These are phyloP conservation scores for Origma solitaria DNA, from an alignment of 2,113 vertebrate species.

Conservation along the genomic window DNA sequence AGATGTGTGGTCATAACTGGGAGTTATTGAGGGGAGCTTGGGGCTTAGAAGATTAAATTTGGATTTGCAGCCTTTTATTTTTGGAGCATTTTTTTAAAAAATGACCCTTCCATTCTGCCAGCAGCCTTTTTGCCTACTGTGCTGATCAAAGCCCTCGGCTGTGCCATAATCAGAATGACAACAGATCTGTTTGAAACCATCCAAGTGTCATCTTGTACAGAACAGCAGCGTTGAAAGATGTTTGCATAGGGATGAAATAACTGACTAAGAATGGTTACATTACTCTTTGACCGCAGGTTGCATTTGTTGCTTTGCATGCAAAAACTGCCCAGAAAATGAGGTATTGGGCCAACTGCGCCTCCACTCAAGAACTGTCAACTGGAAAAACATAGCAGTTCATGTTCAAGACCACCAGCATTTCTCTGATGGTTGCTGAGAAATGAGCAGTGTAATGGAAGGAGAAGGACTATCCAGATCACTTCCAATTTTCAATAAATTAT, in stretches of 20 bases:
- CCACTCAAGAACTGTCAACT: neutral
- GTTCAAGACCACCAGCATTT: conserved; percentile 10
- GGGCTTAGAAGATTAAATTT: neutral
- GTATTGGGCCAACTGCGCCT: neutral
- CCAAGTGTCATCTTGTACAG: neutral
- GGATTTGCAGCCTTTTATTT: neutral
- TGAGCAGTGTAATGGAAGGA: neutral
- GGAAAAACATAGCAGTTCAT: neutral
- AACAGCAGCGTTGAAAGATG: neutral
- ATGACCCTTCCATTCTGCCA: neutral
- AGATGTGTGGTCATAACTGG: neutral
- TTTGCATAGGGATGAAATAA: neutral
- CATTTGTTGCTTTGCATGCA: conserved; percentile 14
- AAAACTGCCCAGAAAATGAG: conserved; percentile 12
- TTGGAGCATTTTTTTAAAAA: neutral
- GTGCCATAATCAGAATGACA: neutral
- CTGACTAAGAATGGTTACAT: neutral
- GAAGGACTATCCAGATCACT: neutral
- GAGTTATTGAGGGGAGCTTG: neutral
- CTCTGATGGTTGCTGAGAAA: neutral
- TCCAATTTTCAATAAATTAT: neutral
- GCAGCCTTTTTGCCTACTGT: neutral
- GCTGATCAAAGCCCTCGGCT: neutral
- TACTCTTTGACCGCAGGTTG: neutral
- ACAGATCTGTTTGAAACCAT: neutral